Evolutionary conservation across 2,113 vertebrate genomes (phyloP).

Genomic region (Cinclus cinclus): DNA sequence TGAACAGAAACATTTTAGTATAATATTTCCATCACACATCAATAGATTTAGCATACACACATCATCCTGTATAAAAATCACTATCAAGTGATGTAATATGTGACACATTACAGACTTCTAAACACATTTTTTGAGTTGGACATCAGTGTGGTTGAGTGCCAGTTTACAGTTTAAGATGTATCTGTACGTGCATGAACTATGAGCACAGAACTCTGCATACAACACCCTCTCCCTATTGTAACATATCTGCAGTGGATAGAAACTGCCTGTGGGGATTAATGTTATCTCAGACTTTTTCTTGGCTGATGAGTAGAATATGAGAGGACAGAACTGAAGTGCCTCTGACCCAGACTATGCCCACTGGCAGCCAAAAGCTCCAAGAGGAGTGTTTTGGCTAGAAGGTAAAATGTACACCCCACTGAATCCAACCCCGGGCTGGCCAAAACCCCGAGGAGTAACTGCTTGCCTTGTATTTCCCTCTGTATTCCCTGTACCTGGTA

Average conservation of each 20-base stretch:
- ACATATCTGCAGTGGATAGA: background rate
- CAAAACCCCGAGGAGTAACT: background rate
- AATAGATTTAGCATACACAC: background rate
- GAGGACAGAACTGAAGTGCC: background rate
- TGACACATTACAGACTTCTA: background rate
- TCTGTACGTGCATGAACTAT: fast-evolving
- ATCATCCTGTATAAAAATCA: background rate
- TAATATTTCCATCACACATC: background rate
- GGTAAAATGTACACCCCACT: background rate
- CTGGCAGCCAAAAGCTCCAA: background rate
- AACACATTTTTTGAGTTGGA: background rate
- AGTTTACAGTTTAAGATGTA: background rate
- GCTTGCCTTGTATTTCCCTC: background rate
- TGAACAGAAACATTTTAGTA: background rate
- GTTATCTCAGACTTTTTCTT: background rate
- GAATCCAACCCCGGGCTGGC: background rate
- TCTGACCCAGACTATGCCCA: background rate
- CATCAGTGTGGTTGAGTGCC: background rate
- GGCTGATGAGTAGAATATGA: background rate
- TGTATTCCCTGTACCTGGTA: background rate
- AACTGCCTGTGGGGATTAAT: background rate
- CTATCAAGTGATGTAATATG: background rate
- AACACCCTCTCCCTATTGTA: fast-evolving
- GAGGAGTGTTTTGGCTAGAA: background rate
- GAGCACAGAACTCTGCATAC: background rate